Evolutionary conservation across 2,888 invertebrate genomes (phyloP).

Genomic region (Pristionchus arcanus): DNA sequence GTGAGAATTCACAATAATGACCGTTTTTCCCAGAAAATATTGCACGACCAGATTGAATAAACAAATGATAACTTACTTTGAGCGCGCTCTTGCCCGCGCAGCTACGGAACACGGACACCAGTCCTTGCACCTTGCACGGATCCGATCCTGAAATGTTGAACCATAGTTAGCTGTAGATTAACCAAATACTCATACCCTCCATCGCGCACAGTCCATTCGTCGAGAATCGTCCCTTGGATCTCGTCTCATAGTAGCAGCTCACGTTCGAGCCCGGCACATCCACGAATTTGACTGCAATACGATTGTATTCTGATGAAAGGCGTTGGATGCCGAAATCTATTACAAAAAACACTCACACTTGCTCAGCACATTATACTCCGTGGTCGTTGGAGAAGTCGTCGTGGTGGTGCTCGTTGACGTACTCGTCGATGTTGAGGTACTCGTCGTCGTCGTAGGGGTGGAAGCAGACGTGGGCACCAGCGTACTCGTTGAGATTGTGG

Average conservation of each 20-base stretch:
- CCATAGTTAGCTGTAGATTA: not conserved
- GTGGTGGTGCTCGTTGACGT: not conserved
- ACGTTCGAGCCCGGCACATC: constrained; percentile 17
- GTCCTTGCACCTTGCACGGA: not conserved
- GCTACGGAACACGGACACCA: constrained; percentile 1
- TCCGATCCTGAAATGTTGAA: not conserved
- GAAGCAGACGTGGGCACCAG: not conserved
- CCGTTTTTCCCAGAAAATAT: too few species aligned
- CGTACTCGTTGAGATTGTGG: not conserved
- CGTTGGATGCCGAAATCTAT: not conserved
- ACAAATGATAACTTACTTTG: too few species aligned
- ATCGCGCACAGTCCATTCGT: constrained; percentile 36
- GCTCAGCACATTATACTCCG: not conserved
- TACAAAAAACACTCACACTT: not conserved
- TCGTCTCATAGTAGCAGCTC: not conserved
- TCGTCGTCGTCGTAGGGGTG: not conserved
- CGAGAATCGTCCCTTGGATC: not conserved
- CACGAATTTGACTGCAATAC: constrained; percentile 3
- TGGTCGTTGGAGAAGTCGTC: too few species aligned
- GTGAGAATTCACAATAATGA: too few species aligned
- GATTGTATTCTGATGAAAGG: too few species aligned
- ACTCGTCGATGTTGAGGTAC: not conserved
- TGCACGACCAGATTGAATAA: too few species aligned
- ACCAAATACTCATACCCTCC: not conserved
- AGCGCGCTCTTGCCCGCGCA: not conserved